A percentile compares a stretch with the other conserved stretches of the same genome.
Evolutionary conservation across 1,140 invertebrate genomes (phyloP).

Genomic region (Anthonomus grandis): DNA sequence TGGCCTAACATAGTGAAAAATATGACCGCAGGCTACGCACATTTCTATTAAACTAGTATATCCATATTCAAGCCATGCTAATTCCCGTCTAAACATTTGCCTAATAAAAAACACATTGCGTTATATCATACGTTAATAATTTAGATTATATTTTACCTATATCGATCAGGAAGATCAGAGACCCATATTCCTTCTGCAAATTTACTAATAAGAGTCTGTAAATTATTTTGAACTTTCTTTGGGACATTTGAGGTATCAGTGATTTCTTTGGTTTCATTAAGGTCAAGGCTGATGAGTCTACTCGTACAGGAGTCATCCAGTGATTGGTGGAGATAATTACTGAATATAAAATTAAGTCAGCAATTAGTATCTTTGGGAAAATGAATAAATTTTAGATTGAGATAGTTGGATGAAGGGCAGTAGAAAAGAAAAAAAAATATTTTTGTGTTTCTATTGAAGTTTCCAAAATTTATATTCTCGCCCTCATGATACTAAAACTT

Average conservation of each 20-base stretch:
- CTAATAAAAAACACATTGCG: slow-evolving; percentile 4
- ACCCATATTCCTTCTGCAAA: slow-evolving; percentile 28
- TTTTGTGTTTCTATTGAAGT: no score
- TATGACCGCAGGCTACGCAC: slow-evolving; percentile 20
- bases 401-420: no score
- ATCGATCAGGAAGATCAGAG: slow-evolving; percentile 15
- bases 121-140: not conserved
- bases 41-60: slow-evolving; percentile 27
- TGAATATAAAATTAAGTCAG: no score
- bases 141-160: slow-evolving; percentile 20
- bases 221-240: slow-evolving; percentile 18
- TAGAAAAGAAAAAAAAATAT: no score
- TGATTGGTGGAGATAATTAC: no score
- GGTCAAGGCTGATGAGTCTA: no score
- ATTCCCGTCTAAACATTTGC: slow-evolving; percentile 19
- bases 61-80: slow-evolving; percentile 15
- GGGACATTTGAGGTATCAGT: slow-evolving; percentile 14
- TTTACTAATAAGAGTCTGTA: slow-evolving; percentile 22
- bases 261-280: not conserved
- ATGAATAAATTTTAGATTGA: no score
- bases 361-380: no score
- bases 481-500: no score
- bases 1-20: slow-evolving; percentile 27
- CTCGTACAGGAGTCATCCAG: no score
- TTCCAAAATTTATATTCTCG: no score